These are phyloP conservation scores for Argynnis bischoffii DNA, from an alignment of 2,888 invertebrate species.

Conservation along the genomic window DNA sequence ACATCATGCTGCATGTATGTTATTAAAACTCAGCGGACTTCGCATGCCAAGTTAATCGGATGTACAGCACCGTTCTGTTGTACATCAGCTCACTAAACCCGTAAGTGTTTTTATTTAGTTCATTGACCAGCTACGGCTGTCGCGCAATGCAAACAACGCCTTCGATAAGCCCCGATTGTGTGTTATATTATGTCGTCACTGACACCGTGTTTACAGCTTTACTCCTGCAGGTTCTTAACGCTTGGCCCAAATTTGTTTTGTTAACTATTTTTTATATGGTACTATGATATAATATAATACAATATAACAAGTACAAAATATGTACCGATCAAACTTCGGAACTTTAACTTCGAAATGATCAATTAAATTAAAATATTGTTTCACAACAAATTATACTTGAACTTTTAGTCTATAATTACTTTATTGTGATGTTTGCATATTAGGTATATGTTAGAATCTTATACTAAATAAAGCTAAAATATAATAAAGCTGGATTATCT, in stretches of 20 bases:
- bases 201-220: constrained; percentile 52
- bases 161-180: constrained; percentile 77
- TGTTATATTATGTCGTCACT: constrained; percentile 69
- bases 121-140: constrained; percentile 71
- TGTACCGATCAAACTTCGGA: too few relatives aligned
- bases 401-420: too few relatives aligned
- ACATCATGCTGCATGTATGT: not conserved
- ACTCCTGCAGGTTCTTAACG: constrained; percentile 38
- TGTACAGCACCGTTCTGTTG: constrained; percentile 6
- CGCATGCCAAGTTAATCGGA: not conserved
- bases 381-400: too few relatives aligned
- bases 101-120: constrained; percentile 79
- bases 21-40: not conserved
- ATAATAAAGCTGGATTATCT: too few relatives aligned
- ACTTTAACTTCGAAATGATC: too few relatives aligned
- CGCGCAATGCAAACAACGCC: constrained; percentile 76
- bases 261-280: too few relatives aligned
- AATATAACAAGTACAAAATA: too few relatives aligned
- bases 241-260: constrained; percentile 25
- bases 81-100: constrained; percentile 49
- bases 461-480: too few relatives aligned
- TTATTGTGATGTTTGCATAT: too few relatives aligned
- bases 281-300: too few relatives aligned
- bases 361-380: too few relatives aligned
- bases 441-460: too few relatives aligned